phyloP scores from a whole-genome alignment of 92 coral and sea anemone species.

The Epizoanthus scotinus region DNA sequence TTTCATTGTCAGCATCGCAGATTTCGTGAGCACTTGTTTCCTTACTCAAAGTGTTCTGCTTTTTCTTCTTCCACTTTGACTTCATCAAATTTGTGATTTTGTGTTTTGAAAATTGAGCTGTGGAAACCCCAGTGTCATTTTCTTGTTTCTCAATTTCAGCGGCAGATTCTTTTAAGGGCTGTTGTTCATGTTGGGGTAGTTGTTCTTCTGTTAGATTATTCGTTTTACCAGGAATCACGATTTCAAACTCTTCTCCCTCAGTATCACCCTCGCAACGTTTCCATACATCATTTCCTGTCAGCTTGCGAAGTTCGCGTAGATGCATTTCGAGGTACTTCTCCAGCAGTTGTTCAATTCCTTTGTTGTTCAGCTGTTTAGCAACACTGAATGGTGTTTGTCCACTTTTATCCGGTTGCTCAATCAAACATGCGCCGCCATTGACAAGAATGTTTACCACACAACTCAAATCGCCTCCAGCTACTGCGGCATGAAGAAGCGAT shows the following conservation, averaged over 20 bases:
- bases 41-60: background rate
- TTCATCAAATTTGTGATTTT: constrained; percentile 21
- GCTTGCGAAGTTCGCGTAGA: constrained; percentile 24
- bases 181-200: too few species aligned
- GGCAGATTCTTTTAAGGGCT: background rate
- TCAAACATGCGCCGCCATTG: constrained; percentile 40
- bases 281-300: background rate
- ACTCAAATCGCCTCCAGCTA: constrained; percentile 55
- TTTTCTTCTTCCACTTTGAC: constrained; percentile 28
- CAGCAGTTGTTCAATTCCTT: constrained; percentile 40
- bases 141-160: background rate
- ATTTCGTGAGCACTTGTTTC: background rate
- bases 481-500: constrained; percentile 60
- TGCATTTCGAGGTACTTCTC: constrained; percentile 47
- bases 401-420: constrained; percentile 40
- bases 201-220: background rate
- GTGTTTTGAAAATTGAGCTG: constrained; percentile 30
- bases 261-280: background rate
- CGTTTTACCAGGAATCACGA: background rate
- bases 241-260: constrained; percentile 18
- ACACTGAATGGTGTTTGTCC: constrained; percentile 47
- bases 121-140: background rate
- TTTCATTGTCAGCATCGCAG: background rate
- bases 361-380: constrained; percentile 41
- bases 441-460: constrained; percentile 57